Base-by-base conservation (phyloP, 2,113 vertebrate species). In the Mustela lutreola region DNA sequence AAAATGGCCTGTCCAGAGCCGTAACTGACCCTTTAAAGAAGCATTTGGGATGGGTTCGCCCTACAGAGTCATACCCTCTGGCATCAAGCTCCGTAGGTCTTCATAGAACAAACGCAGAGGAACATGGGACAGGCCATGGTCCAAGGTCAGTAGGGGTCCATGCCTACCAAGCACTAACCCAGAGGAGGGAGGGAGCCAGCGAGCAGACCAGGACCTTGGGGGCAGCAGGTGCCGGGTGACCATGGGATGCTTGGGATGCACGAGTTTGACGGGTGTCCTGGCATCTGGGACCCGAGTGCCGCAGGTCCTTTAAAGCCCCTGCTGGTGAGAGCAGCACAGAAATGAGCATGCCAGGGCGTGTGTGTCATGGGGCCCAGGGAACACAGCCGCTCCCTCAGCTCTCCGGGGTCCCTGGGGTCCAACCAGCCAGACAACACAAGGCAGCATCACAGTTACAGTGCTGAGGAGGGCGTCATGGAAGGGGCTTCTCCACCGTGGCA, bases 11-110 rank as follows among this genome's bases (percentile, higher is more conserved):
- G 19, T 53, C 28, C 24, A 60, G 48, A 56, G 33, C 60, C 11
- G 0, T 18, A 4, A 58, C 8, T 18, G 60, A 19, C 8, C 9
- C 11, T 1, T 22, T 14, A 28, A 36, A 8, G 19, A 39, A 42
- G 11, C 7, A 1, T 42, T 22, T 11, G 7, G 12, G 82, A 42
- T 4, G 12, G n/a, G 4, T 19, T 15, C 58, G 8, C 15, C 16
- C 0, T 19, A 4, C 82, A 39, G 75, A 60, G 3, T 5, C 39
- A 0, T 1, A 0, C 18, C 22, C 18, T 26, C 0, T 14, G 75
- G 24, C 18, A 42, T 12, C 2, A 11, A 65, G 9, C 15, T 63
- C 58, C 26, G 11, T 14, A 26, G 15, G 9, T 67, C 26, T 53
- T 58, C 14, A 7, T 39, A 62, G 42, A 1, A 26, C 24, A 12